These are phyloP conservation scores for Pomatorhinus ruficollis DNA, from an alignment of 2,113 vertebrate genomes.

Conservation along the genomic window DNA sequence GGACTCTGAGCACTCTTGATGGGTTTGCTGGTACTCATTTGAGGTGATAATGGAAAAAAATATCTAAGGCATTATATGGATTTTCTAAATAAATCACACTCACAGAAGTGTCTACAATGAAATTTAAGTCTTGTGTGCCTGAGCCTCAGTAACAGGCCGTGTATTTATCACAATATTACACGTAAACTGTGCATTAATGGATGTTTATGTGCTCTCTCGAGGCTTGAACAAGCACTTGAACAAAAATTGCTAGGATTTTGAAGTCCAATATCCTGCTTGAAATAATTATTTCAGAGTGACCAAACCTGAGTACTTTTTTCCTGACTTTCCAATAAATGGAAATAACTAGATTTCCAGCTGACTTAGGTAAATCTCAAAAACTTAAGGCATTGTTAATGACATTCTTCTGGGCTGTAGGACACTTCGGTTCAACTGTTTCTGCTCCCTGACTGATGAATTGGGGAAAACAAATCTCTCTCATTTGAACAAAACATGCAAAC, in stretches of 20 bases:
- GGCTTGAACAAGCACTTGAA: not conserved
- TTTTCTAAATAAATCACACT: not conserved
- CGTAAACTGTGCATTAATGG: not conserved
- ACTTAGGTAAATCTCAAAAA: not conserved
- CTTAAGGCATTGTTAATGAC: not conserved
- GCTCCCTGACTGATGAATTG: not conserved
- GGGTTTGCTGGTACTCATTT: not conserved
- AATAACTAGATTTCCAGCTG: not conserved
- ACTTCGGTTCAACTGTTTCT: not conserved
- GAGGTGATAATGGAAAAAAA: not conserved
- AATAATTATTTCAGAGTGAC: not conserved
- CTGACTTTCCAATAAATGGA: not conserved
- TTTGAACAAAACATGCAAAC: not conserved
- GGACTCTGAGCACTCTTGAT: accelerated
- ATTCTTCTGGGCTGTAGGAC: not conserved
- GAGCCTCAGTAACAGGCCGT: not conserved
- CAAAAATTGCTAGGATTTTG: not conserved
- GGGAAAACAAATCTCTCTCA: not conserved
- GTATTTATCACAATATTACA: not conserved
- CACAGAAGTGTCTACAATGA: not conserved
- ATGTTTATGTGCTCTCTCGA: not conserved
- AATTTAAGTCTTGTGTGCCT: not conserved
- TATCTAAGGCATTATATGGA: not conserved
- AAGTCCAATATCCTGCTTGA: not conserved
- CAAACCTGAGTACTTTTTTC: not conserved